Evolutionary conservation across 37 sponge, comb jelly and placozoan genomes (phyloP).

Genomic region (Aplysina aerophoba): DNA sequence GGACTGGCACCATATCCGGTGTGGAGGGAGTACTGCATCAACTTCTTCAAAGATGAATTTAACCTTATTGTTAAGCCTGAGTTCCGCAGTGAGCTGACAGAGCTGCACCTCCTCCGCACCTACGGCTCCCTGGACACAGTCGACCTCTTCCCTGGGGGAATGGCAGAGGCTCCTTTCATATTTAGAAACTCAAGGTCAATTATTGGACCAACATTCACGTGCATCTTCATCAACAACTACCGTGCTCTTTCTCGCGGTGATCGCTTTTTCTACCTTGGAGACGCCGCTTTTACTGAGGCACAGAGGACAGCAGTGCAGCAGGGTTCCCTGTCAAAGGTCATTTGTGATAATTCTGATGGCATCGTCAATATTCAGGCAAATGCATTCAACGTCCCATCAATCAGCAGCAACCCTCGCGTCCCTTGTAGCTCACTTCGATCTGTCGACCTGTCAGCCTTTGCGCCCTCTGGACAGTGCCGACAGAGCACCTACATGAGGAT

Average conservation of each 20-base stretch:
- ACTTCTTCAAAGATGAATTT: slow-evolving; percentile 15
- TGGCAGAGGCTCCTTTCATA: slow-evolving; percentile 72
- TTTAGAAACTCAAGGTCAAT: slow-evolving; percentile 32
- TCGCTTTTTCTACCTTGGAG: slow-evolving; percentile 78
- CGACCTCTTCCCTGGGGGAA: slow-evolving; percentile 83
- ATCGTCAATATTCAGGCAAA: slow-evolving; percentile 54
- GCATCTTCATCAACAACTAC: slow-evolving; percentile 86
- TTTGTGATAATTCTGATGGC: slow-evolving; percentile 81
- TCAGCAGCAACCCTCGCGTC: neutral
- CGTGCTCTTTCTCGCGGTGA: slow-evolving; percentile 81
- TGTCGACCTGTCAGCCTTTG: neutral
- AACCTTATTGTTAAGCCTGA: neutral
- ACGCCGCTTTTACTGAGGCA: slow-evolving; percentile 69
- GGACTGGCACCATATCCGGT: slow-evolving; percentile 81
- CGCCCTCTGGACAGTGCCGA: neutral
- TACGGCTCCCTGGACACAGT: slow-evolving; percentile 58
- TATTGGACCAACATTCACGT: slow-evolving; percentile 88
- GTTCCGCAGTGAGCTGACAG: slow-evolving; percentile 20
- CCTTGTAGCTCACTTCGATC: neutral
- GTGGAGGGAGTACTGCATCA: slow-evolving; percentile 59
- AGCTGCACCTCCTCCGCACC: slow-evolving; percentile 45
- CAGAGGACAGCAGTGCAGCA: slow-evolving; percentile 55
- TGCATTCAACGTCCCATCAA: slow-evolving; percentile 44
- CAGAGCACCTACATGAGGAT: no score
- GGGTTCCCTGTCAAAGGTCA: slow-evolving; percentile 64